Evolutionary conservation across 1,140 invertebrate genomes (phyloP).

Genomic region (Tribolium castaneum): DNA sequence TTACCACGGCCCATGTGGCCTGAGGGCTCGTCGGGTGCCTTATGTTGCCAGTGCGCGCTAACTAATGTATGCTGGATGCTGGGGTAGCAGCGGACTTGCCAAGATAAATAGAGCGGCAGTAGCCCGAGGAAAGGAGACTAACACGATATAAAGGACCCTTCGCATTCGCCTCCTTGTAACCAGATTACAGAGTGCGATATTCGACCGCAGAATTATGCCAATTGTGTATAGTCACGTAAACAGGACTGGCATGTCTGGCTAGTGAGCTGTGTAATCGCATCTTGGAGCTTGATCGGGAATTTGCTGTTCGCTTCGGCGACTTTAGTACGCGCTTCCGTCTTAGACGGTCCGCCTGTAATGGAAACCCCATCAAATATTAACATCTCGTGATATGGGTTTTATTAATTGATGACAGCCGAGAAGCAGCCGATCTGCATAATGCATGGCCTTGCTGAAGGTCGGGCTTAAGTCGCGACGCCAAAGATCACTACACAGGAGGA

Average conservation of each 20-base stretch:
- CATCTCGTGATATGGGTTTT: conserved; percentile 64
- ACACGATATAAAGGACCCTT: conserved; percentile 57
- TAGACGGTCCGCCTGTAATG: conserved; percentile 56
- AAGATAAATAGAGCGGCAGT: conserved; percentile 56
- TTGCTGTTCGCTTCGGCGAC: conserved; percentile 29
- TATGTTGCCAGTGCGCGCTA: conserved; percentile 48
- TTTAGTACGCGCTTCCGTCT: conserved; percentile 41
- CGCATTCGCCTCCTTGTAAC: conserved; percentile 49
- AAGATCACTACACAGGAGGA: conserved; percentile 17
- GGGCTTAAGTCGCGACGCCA: conserved; percentile 5
- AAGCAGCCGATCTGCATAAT: conserved; percentile 62
- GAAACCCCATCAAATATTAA: conserved; percentile 64
- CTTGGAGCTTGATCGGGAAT: conserved; percentile 20
- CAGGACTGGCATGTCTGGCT: conserved; percentile 21
- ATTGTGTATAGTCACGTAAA: conserved; percentile 46
- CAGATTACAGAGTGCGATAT: conserved; percentile 53
- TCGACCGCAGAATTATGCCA: conserved; percentile 45
- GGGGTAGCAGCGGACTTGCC: conserved; percentile 47
- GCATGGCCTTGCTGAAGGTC: conserved; percentile 48
- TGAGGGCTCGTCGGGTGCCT: conserved; percentile 49
- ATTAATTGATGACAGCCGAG: conserved; percentile 66
- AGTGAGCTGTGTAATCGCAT: conserved; percentile 31
- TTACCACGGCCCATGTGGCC: conserved; percentile 52
- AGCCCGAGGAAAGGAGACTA: conserved; percentile 54
- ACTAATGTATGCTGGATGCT: conserved; percentile 53